phyloP scores from a whole-genome alignment of 2,113 vertebrate genomes.

The Columba janthina region DNA sequence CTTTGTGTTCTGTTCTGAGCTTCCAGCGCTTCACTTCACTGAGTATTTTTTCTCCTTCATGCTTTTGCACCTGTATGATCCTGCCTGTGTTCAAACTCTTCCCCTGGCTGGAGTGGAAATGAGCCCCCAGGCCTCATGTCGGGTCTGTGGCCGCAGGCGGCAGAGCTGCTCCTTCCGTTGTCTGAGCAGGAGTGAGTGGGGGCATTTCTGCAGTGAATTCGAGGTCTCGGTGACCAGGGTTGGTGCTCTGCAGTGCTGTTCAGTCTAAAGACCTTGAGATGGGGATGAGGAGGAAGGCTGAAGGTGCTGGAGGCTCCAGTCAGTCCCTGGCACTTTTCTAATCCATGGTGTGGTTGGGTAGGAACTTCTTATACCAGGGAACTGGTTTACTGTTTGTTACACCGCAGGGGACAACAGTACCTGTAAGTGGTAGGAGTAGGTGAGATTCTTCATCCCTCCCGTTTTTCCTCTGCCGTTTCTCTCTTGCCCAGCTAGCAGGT shows the following conservation, averaged over 20 bases:
- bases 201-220: not conserved
- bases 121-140: rapidly evolving
- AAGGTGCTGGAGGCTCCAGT: not conserved
- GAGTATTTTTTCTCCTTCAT: rapidly evolving
- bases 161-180: not conserved
- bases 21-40: not conserved
- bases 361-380: not conserved
- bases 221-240: not conserved
- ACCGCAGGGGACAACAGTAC: not conserved
- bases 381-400: rapidly evolving
- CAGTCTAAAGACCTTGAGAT: rapidly evolving
- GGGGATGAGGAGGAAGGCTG: not conserved
- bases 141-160: not conserved
- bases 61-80: not conserved
- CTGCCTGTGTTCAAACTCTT: not conserved
- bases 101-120: not conserved
- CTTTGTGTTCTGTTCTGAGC: not conserved
- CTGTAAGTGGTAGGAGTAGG: not conserved
- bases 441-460: not conserved
- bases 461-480: not conserved
- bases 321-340: not conserved
- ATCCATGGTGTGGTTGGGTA: rapidly evolving
- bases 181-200: not conserved
- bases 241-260: rapidly evolving
- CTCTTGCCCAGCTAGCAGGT: not conserved